These are phyloP conservation scores for Cremastinae sp. DNA, from an alignment of 2,888 invertebrate species.

Conservation along the genomic window DNA sequence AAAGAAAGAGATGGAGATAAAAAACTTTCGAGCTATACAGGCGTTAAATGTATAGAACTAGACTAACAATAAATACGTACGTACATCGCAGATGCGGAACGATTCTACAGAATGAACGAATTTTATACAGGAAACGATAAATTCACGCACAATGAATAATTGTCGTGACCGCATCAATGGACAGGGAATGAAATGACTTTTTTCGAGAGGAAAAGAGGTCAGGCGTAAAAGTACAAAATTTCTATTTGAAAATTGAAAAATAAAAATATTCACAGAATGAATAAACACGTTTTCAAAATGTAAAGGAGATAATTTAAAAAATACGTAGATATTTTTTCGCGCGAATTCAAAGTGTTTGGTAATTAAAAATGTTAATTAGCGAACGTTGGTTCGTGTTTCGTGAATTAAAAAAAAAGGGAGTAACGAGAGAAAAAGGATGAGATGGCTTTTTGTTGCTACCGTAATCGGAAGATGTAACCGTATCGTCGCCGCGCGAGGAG, in stretches of 20 bases:
- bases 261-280: no score
- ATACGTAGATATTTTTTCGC: no score
- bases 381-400: background rate
- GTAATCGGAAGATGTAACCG: conserved; percentile 31
- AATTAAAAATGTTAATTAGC: background rate
- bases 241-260: no score
- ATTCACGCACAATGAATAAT: conserved; percentile 19
- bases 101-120: conserved; percentile 34
- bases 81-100: conserved; percentile 24
- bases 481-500: conserved; percentile 32
- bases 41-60: conserved; percentile 16
- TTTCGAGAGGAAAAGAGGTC: no score
- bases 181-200: background rate
- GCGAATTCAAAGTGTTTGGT: no score
- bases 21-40: conserved; percentile 23
- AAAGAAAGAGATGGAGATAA: background rate
- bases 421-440: conserved; percentile 37
- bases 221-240: no score
- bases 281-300: no score
- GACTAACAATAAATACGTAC: background rate
- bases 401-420: no score
- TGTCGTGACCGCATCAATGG: conserved; percentile 12
- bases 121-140: conserved; percentile 27
- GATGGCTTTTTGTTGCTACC: conserved; percentile 28
- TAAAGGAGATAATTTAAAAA: no score